Evolutionary conservation across 2,888 invertebrate genomes (phyloP).

Genomic region (Penaeus monodon): DNA sequence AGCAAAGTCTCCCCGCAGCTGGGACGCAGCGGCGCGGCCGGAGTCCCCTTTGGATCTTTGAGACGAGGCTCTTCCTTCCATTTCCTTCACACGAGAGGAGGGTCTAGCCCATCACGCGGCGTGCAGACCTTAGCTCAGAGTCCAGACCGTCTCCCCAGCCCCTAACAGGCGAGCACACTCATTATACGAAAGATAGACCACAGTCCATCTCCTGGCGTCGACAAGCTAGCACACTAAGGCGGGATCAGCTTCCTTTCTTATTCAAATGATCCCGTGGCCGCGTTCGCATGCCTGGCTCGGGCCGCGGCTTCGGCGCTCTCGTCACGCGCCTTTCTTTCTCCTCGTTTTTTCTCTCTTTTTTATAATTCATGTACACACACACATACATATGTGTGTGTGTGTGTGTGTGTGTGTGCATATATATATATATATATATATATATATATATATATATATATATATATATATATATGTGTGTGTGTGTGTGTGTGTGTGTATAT

Average conservation of each 20-base stretch:
- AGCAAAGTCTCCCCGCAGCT: too few relatives aligned
- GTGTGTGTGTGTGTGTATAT: too few relatives aligned
- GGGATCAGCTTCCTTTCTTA: conserved; percentile 61
- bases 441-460: too few relatives aligned
- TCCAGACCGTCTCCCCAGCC: conserved; percentile 37
- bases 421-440: too few relatives aligned
- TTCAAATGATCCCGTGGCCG: conserved; percentile 51
- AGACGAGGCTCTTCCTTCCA: neutral
- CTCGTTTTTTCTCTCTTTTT: neutral
- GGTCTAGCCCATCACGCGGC: conserved; percentile 33
- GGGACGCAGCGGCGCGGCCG: too few relatives aligned
- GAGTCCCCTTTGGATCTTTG: too few relatives aligned
- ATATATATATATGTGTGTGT: too few relatives aligned
- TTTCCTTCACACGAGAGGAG: conserved; percentile 11
- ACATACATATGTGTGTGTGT: too few relatives aligned
- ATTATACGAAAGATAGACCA: conserved; percentile 60
- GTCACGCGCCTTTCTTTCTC: neutral
- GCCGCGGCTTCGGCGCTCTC: conserved; percentile 27
- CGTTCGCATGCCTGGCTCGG: conserved; percentile 22
- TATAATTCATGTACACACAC: too few relatives aligned
- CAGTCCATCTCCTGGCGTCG: conserved; percentile 59
- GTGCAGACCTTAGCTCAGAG: conserved; percentile 26
- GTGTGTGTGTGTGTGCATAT: too few relatives aligned
- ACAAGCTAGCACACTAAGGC: conserved; percentile 57
- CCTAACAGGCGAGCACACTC: conserved; percentile 49